phyloP scores from a whole-genome alignment of 2,888 invertebrate genomes.

The Orchesellides sinensis region DNA sequence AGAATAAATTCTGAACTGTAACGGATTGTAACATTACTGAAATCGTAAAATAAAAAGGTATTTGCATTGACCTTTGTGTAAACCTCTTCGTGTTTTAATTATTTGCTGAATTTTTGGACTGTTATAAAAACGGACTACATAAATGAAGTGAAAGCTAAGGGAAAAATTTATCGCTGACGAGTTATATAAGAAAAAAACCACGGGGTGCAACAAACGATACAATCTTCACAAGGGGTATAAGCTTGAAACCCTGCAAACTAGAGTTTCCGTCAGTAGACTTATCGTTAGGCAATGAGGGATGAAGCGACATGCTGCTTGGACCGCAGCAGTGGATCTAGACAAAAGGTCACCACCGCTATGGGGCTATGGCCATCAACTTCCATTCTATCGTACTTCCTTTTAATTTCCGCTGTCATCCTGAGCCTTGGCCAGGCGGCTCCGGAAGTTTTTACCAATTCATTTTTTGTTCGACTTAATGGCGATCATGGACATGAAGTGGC shows the following conservation, averaged over 20 bases:
- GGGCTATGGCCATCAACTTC: slow-evolving; percentile 65
- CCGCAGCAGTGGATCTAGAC: slow-evolving; percentile 60
- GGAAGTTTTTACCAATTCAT: slow-evolving; percentile 96
- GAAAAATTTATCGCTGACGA: too few species aligned
- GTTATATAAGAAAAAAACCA: too few species aligned
- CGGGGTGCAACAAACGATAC: too few species aligned
- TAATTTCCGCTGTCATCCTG: slow-evolving; percentile 59
- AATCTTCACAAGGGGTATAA: not conserved
- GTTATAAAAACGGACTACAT: too few species aligned
- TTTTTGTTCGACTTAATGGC: slow-evolving; percentile 92
- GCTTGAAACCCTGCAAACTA: not conserved
- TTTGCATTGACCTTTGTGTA: too few species aligned
- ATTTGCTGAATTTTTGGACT: too few species aligned
- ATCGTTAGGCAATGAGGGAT: slow-evolving; percentile 71
- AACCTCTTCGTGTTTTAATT: too few species aligned
- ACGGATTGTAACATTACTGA: too few species aligned
- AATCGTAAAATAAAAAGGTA: too few species aligned
- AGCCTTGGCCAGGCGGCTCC: slow-evolving; percentile 74
- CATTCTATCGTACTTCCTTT: slow-evolving; percentile 51
- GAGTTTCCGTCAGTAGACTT: slow-evolving; percentile 25
- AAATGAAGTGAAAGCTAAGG: too few species aligned
- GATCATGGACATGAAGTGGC: slow-evolving; percentile 88
- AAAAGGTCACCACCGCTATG: slow-evolving; percentile 67
- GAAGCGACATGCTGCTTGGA: slow-evolving; percentile 70
- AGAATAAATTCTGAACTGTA: too few species aligned